A percentile compares a stretch with the other conserved stretches of the same genome.
Conservation (phyloP, 2,888 invertebrate species). For the Diadegma fenestrale region DNA sequence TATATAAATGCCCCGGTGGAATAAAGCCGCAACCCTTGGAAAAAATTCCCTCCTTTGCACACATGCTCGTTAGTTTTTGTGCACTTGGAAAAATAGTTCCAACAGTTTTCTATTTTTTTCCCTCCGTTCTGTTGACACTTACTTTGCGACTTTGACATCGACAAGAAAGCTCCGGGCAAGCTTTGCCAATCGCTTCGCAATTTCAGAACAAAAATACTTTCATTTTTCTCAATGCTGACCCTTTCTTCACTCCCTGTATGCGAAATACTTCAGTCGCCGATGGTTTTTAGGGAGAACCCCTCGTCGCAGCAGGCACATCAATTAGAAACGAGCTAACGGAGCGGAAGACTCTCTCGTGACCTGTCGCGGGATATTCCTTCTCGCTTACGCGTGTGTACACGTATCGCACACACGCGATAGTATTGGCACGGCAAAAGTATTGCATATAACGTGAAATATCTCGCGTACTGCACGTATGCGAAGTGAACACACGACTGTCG, state of each 20-base stretch:
- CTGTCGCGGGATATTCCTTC: slow-evolving; percentile 62
- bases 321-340: slow-evolving; percentile 74
- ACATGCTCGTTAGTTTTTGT: slow-evolving; percentile 35
- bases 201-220: background rate
- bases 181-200: background rate
- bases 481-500: slow-evolving; percentile 16
- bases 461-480: background rate
- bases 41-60: slow-evolving; percentile 14
- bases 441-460: background rate
- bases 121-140: background rate
- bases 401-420: slow-evolving; percentile 40
- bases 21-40: slow-evolving; percentile 20
- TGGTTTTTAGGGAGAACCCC: slow-evolving; percentile 58
- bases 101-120: slow-evolving; percentile 1
- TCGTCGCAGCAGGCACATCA: slow-evolving; percentile 68
- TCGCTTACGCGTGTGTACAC: slow-evolving; percentile 32
- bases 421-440: slow-evolving; percentile 26
- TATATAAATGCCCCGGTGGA: slow-evolving; percentile 35
- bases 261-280: slow-evolving; percentile 30
- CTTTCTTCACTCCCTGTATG: slow-evolving; percentile 12
- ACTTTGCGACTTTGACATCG: background rate
- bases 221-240: slow-evolving; percentile 32
- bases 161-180: background rate
- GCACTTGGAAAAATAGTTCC: slow-evolving; percentile 8
- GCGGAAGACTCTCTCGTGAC: slow-evolving; percentile 73